phyloP scores from a whole-genome alignment of 2,113 vertebrate genomes.

The Eleginops maclovinus region DNA sequence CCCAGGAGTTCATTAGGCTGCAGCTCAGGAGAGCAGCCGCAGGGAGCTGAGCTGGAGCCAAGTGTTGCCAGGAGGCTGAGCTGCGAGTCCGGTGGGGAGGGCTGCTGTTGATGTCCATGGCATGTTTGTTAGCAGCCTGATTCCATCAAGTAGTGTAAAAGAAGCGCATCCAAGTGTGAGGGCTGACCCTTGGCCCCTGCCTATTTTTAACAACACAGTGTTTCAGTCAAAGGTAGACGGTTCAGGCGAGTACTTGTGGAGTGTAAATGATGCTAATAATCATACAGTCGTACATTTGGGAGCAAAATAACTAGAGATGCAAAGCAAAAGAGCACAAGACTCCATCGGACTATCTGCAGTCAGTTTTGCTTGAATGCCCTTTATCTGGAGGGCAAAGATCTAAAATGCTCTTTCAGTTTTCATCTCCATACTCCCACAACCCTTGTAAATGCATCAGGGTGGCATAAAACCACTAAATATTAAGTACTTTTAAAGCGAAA shows the following conservation, averaged over 20 bases:
- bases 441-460: conserved; percentile 75
- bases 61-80: conserved; percentile 81
- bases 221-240: conserved; percentile 77
- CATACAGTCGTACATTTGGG: conserved; percentile 71
- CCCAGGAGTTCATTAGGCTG: conserved; percentile 82
- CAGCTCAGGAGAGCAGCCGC: conserved; percentile 79
- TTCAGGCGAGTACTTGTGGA: conserved; percentile 68
- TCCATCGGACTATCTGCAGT: conserved; percentile 62
- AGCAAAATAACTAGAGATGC: conserved; percentile 69
- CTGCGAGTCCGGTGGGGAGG: conserved; percentile 72
- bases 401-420: conserved; percentile 76
- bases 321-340: conserved; percentile 73
- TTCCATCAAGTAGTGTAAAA: conserved; percentile 82
- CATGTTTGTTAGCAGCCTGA: conserved; percentile 85
- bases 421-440: conserved; percentile 77
- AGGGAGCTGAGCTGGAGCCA: conserved; percentile 72
- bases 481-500: conserved; percentile 66
- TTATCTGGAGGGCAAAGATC: conserved; percentile 78
- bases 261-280: conserved; percentile 79
- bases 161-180: conserved; percentile 76
- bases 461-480: conserved; percentile 59
- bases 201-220: conserved; percentile 78
- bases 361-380: conserved; percentile 70
- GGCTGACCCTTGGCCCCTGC: conserved; percentile 70
- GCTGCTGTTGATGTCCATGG: conserved; percentile 81